phyloP scores from a whole-genome alignment of 1,140 invertebrate genomes.

The Drosophila teissieri region DNA sequence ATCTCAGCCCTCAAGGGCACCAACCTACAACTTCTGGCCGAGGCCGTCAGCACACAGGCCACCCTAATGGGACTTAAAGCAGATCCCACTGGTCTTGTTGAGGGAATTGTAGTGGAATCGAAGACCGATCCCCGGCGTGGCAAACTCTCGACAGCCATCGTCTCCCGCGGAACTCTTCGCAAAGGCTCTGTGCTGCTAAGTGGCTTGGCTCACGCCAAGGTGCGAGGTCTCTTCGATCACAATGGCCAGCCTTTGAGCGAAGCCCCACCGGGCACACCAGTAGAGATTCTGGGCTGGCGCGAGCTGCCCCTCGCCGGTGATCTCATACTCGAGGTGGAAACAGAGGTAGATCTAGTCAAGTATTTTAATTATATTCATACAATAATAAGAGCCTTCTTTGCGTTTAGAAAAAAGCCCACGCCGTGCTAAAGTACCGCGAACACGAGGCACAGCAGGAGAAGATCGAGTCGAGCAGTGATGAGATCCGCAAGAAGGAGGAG shows the following conservation, averaged over 20 bases:
- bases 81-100: conserved; percentile 92
- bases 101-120: conserved; percentile 96
- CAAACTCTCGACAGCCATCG: conserved; percentile 94
- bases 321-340: conserved; percentile 92
- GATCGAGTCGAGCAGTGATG: conserved; percentile 86
- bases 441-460: conserved; percentile 87
- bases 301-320: conserved; percentile 95
- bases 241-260: conserved; percentile 88
- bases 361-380: not conserved
- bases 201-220: conserved; percentile 93
- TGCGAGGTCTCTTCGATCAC: conserved; percentile 94
- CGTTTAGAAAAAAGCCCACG: conserved; percentile 88
- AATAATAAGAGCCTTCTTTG: conserved; percentile 6
- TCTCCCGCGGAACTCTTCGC: conserved; percentile 95
- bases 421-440: conserved; percentile 89
- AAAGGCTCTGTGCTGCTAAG: conserved; percentile 93
- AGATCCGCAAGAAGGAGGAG: conserved; percentile 89
- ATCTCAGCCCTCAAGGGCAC: conserved; percentile 95
- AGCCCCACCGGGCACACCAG: conserved; percentile 91
- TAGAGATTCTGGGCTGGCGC: conserved; percentile 95
- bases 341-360: conserved; percentile 85
- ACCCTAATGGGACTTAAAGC: conserved; percentile 94
- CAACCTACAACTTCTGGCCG: conserved; percentile 92
- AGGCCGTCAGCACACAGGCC: conserved; percentile 94
- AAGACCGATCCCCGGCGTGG: conserved; percentile 89